Evolutionary conservation across 2,113 vertebrate genomes (phyloP), one percentile per base, ranked within the genome.

Genomic region (Mionectes macconnelli): DNA sequence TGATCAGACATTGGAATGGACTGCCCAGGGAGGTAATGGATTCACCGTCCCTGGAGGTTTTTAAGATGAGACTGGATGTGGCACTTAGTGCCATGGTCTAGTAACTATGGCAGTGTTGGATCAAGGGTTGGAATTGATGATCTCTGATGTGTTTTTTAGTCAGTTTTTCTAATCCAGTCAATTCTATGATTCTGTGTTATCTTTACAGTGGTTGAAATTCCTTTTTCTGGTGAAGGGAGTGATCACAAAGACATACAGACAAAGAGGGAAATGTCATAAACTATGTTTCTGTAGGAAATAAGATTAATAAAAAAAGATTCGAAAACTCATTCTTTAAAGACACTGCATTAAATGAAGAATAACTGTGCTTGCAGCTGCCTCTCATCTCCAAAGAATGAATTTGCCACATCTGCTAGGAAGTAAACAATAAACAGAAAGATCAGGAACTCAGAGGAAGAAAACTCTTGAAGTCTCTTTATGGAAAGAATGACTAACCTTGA

Each of bases 401-500:
- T 64, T 84, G 8, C 31, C 7, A 19, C 16, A 44, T 87, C 35
- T 77, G 33, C 10, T 59, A 75, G 22, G 77, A 87, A 82, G 10
- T 53, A 60, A 87, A 56, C 6, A 78, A 52, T 78, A 87, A 81
- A 44, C 8, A 64, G 57, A 30, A 82, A 67, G 17, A 68, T 62
- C 8, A 39, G 19, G 30, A 74, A 14, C 55, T 39, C 30, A 67
- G 50, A 92, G 69, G 85, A 84, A 74, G 16, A 79, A 83, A 91
- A 30, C 64, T 27, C 50, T 74, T 82, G 13, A 81, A 78, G 27
- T 20, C 4, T 39, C 21, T 56, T 68, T 64, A 62, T 1, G 5
- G 64, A 87, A 75, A 68, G 7, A 77, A 16, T 95, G 64, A 77
- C 25, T 93, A 93, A 74, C 70, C 59, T 69, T 56, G 5, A 67